Percentiles rank a stretch among this genome's conserved stretches.
phyloP scores from a whole-genome alignment of 2,113 vertebrate species.

The Varanus komodoensis region DNA sequence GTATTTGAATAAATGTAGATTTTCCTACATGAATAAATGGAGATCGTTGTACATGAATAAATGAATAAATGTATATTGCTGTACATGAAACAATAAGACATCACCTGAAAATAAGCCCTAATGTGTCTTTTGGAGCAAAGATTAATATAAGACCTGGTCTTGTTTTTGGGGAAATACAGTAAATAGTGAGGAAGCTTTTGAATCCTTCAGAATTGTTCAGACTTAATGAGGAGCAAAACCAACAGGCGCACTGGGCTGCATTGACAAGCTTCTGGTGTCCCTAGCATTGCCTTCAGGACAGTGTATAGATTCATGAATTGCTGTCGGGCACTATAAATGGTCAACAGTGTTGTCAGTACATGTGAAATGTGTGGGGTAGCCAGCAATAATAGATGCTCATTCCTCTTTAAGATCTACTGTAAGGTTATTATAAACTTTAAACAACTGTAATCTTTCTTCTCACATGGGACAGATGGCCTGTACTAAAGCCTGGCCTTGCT shows the following conservation, averaged over 20 bases:
- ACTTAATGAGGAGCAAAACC: background rate
- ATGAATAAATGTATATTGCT: too few relatives aligned
- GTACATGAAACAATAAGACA: too few relatives aligned
- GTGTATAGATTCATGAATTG: background rate
- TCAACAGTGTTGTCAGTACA: background rate
- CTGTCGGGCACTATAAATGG: background rate
- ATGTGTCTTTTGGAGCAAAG: too few relatives aligned
- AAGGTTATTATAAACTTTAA: slow-evolving; percentile 32
- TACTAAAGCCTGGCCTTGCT: slow-evolving; percentile 17
- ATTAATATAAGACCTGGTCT: too few relatives aligned
- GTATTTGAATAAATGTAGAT: too few relatives aligned
- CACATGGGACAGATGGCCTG: slow-evolving; percentile 5
- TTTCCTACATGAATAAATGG: too few relatives aligned
- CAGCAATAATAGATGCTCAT: slow-evolving; percentile 7
- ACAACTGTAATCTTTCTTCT: slow-evolving; percentile 20
- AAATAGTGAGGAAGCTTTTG: background rate
- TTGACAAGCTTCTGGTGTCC: background rate
- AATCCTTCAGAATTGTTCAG: background rate
- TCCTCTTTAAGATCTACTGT: background rate
- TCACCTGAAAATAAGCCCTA: too few relatives aligned
- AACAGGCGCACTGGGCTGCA: background rate
- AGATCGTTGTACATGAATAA: too few relatives aligned
- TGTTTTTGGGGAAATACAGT: too few relatives aligned
- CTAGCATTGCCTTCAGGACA: background rate
- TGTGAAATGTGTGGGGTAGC: background rate